Evolutionary conservation across 2,113 vertebrate species (phyloP), one percentile per base, ranked within the genome.

Genomic region (Steatornis caripensis): DNA sequence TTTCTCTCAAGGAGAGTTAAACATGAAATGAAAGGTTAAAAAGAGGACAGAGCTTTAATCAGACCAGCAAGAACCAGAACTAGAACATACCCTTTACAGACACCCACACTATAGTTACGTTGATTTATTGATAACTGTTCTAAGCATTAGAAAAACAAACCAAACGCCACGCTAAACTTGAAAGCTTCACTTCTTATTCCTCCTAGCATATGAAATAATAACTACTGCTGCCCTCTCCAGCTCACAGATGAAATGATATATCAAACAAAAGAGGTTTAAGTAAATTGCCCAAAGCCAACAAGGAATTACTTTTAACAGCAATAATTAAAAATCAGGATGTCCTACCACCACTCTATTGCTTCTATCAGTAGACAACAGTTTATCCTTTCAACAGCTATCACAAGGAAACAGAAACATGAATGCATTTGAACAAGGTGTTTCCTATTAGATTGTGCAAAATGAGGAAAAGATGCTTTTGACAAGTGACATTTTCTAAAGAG

Each of bases 351-450:
- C 27, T 41, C 7, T 43, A 34, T 62, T 46, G 14, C 34, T 54
- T 70, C 46, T 76, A 22, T 64, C 45, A 6, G 0, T 41, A 79
- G 72, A 76, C 57, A 92, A 48, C 39, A 89, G 30, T 32, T 76
- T n/a, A 84, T 84, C 24, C 84, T 92, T 88, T 74, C 88, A 96
- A 82, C 37, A 90, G 37, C n/a, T 64, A 79, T 76, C 54, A 72
- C 34, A 69, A 15, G 8, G 32, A 93, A 95, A 91, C 70, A 91
- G 61, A 87, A 82, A 71, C 2, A 4, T n/a, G 39, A 65, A 65
- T 36, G 17, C 14, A 72, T 45, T 51, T 72, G 37, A 90, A 93
- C 65, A 91, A 87, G 65, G 48, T 93, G 89, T 80, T 97, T 97
- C 91, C 93, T 85, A 95, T 55, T 91, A 65, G 72, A 94, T 79